A percentile compares a stretch with the other conserved stretches of the same genome.
Conservation (phyloP, 2,113 vertebrate genomes). For the Lonchura striata region DNA sequence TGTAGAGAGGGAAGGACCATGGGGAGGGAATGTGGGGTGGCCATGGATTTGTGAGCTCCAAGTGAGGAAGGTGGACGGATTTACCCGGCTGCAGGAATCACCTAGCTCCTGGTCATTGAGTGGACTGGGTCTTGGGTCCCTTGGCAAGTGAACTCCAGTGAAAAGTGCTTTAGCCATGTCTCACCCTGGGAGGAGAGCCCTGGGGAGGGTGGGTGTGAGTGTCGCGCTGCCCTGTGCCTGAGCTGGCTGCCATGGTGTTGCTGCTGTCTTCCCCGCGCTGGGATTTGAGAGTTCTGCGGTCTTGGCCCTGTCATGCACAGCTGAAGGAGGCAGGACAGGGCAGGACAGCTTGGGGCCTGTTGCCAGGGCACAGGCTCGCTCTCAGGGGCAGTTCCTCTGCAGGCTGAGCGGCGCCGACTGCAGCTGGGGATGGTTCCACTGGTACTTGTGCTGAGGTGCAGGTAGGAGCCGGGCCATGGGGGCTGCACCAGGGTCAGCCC, state of each 20-base stretch:
- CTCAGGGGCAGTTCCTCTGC: background rate
- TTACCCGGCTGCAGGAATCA: background rate
- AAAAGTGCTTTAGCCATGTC: background rate
- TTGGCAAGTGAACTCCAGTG: background rate
- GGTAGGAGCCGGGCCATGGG: background rate
- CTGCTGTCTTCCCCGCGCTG: fast-evolving
- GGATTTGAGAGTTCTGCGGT: background rate
- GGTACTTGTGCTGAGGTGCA: background rate
- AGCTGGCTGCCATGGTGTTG: fast-evolving
- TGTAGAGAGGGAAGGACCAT: background rate
- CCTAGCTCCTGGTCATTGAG: background rate
- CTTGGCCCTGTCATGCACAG: fast-evolving
- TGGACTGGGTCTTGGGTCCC: background rate
- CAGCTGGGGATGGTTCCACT: background rate
- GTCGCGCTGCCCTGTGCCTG: background rate
- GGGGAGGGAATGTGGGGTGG: background rate
- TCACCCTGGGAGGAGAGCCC: background rate
- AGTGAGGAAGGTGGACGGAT: background rate
- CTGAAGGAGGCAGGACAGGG: background rate
- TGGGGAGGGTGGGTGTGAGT: too few relatives aligned
- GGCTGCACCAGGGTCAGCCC: background rate
- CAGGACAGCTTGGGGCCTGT: background rate
- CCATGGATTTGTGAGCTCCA: fast-evolving
- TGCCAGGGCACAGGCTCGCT: fast-evolving
- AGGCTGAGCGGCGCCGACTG: background rate